Base-by-base conservation (phyloP, 1,140 invertebrate genomes). In the Diplogasteroides magnus region DNA sequence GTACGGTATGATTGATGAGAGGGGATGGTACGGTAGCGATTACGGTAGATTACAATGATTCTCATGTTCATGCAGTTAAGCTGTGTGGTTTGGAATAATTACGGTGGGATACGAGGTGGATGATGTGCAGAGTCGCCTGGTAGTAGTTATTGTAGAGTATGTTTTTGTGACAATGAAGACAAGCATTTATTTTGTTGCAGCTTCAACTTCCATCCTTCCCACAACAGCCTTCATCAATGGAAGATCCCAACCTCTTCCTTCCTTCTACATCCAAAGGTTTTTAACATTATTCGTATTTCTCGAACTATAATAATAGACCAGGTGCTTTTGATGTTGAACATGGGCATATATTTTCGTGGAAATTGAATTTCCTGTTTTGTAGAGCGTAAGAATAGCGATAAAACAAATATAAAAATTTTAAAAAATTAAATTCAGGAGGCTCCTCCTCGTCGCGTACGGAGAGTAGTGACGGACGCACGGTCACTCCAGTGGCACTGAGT, bases 1-100 rank as follows among this genome's bases (percentile, higher is more conserved):
- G 37, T 48, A 48, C 37, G 37, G 37, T 48, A 48, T n/a, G n/a
- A n/a, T n/a, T n/a, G 37, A 48, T 48, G 37, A 48, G 37, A 48
- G 37, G 37, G 37, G 6, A 48, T 48, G 6, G 37, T 11, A 11
- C 19, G 37, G 37, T n/a, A n/a, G n/a, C n/a, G n/a, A n/a, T n/a
- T n/a, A n/a, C n/a, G n/a, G n/a, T n/a, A n/a, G n/a, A n/a, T n/a
- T n/a, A n/a, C n/a, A n/a, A n/a, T n/a, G n/a, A 48, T 48, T 48
- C 6, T 11, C 19, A 6, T 6, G 37, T 11, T 48, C 19, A 48
- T 11, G 6, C 37, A 19, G 6, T 19, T 6, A 19, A 48, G 19
- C 37, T 11, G 6, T 48, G 19, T 48, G 6, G 37, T 11, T 11
- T 11, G 6, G 37, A 11, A 48, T 6, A 48, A 48, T 48, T 48